Percentiles rank a stretch among this genome's conserved stretches.
Conservation (phyloP, 2,797 vertebrate species). For the Typhlichthys subterraneus region DNA sequence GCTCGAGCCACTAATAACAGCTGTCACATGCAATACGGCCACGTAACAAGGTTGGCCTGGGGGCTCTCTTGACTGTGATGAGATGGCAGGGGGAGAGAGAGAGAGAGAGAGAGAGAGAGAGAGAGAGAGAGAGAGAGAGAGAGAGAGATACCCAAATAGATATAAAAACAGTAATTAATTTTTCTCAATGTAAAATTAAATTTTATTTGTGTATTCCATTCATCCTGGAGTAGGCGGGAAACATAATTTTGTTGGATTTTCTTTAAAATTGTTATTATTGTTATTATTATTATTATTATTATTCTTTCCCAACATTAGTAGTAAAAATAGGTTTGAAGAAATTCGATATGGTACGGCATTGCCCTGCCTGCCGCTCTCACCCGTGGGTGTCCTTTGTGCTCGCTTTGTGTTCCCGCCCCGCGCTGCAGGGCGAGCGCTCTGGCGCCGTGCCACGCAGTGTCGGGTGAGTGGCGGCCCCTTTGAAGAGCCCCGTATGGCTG, state of each 20-base stretch:
- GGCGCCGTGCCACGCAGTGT: slow-evolving; percentile 67
- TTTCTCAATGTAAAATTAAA: too few relatives aligned
- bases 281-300: slow-evolving; percentile 34
- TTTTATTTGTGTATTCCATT: too few relatives aligned
- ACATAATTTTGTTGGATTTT: neutral
- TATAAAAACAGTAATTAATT: slow-evolving; percentile 17
- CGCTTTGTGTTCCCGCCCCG: slow-evolving; percentile 64
- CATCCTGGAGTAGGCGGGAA: neutral
- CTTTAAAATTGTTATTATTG: slow-evolving; percentile 15
- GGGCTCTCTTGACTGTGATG: slow-evolving; percentile 60
- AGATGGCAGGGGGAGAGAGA: slow-evolving; percentile 12
- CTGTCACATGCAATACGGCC: slow-evolving; percentile 70
- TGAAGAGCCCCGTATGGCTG: slow-evolving; percentile 58
- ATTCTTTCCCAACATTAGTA: slow-evolving; percentile 60
- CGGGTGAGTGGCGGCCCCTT: slow-evolving; percentile 66
- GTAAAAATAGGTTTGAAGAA: slow-evolving; percentile 70
- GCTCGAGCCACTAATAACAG: slow-evolving; percentile 80
- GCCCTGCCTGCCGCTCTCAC: slow-evolving; percentile 63
- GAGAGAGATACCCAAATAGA: slow-evolving; percentile 34
- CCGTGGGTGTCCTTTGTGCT: slow-evolving; percentile 75
- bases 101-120: slow-evolving; percentile 1
- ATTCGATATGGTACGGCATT: slow-evolving; percentile 72
- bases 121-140: slow-evolving; percentile 8
- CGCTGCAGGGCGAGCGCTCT: slow-evolving; percentile 61
- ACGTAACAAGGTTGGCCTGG: slow-evolving; percentile 64